Base-by-base conservation (phyloP, 2,888 invertebrate genomes). In the Tholera decimalis region DNA sequence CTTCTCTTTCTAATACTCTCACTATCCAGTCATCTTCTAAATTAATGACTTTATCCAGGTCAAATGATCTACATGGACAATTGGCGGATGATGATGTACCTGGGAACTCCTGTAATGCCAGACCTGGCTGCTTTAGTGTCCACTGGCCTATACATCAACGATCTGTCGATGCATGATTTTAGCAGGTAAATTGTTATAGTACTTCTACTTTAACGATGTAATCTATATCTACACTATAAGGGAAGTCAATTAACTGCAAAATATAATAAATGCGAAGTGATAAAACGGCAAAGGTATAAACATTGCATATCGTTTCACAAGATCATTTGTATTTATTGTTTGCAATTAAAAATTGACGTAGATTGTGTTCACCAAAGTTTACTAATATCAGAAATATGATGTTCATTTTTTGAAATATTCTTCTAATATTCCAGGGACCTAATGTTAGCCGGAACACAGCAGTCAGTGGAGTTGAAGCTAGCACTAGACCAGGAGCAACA, bases 21-120 rank as follows among this genome's bases (percentile, higher is more conserved):
- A 4, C n/a, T 3, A 7, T 26, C 7, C 6, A 26, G n/a, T 11
- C 13, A 37, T n/a, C 15, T 24, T 28, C 35, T 54, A 47, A 43
- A 39, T 4, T 33, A 0, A 20, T n/a, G 1, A 13, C 15, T 43
- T 43, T 59, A 84, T 89, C 28, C 89, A 98, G 99, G 99, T 82
- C 99, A 99, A 96, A 99, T 99, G 99, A 98, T 99, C 85, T 99
- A 98, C 92, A 99, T 99, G 99, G 98, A 98, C 81, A 98, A 99
- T 88, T 99, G 99, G 99, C 97, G 98, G 73, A 98, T 99, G 97
- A 98, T 99, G 95, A 98, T 99, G 97, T 99, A 99, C 89, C 95
- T 99, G 56, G 99, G 99, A 8, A 99, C 99, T 0, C 99, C 99
- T 0, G 98, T 99, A 35, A 98, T 99, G 98, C 98, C 98, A 0